Evolutionary conservation across 2,888 invertebrate species (phyloP), one percentile per base, ranked within the genome.

Genomic region (Drosophila anomelani): DNA sequence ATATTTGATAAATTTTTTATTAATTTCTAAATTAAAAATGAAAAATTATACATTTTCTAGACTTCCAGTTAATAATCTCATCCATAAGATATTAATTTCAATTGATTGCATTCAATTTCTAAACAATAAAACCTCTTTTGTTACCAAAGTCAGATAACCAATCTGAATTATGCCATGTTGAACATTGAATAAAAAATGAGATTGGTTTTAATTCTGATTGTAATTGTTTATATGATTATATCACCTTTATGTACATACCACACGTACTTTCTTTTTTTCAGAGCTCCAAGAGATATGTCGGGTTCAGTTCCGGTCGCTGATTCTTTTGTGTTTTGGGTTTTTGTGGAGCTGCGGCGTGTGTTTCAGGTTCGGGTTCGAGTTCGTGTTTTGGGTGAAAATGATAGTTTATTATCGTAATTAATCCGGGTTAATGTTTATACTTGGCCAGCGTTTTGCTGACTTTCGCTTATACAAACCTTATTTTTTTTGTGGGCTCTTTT

Each of bases 341-440:
- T 8, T 29, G 29, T 38, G 53, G 54, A 2, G 26, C n/a, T 49
- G 41, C 56, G 41, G 41, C 56, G 41, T 59, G 51, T 58, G 17
- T 54, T 54, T 34, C 34, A 34, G 34, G 34, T 34, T 46, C 7
- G 29, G 41, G 44, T 51, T 51, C 51, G 51, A 17, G 43, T 56
- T 57, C 63, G 61, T 59, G 49, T 76, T 71, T 79, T 70, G 77
- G 83, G 84, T 88, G 86, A 88, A 86, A 88, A 84, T 83, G 75
- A 79, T 76, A 75, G 79, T 83, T 84, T 83, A 84, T 83, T 73
- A 77, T 77, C 75, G 76, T 79, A 88, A 86, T 88, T 84, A 88
- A 84, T 88, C 76, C 67, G 70, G 72, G 68, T 73, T 88, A 77
- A 79, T 78, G 84, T 75, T 79, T 76, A 59, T 64, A 54, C 47